These are phyloP conservation scores for Tetragonisca angustula DNA, from an alignment of 2,888 invertebrate genomes.

Conservation along the genomic window DNA sequence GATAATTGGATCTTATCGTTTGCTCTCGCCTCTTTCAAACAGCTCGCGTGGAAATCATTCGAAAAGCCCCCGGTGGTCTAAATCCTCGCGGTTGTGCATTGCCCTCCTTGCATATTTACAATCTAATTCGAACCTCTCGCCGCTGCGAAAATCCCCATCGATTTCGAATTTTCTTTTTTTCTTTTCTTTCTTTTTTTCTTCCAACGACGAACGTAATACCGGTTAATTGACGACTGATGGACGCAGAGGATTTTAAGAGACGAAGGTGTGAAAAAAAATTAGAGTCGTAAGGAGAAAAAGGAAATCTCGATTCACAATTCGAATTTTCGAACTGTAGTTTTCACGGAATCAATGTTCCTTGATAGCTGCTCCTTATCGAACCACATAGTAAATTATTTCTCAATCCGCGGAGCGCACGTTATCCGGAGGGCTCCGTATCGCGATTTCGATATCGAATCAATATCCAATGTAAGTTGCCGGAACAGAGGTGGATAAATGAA, in stretches of 20 bases:
- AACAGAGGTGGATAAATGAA: conserved; percentile 31
- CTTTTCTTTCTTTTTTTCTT: too few species aligned
- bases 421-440: neutral
- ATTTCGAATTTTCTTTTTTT: neutral
- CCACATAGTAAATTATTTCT: conserved; percentile 1
- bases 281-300: too few species aligned
- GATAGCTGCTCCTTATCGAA: neutral
- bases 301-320: too few species aligned
- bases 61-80: conserved; percentile 33
- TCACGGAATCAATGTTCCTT: neutral
- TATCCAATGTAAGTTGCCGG: neutral
- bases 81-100: conserved; percentile 50
- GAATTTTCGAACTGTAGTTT: conserved; percentile 2
- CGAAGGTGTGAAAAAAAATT: too few species aligned
- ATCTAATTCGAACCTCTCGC: conserved; percentile 63
- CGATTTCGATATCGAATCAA: conserved; percentile 32
- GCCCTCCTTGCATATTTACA: conserved; percentile 64
- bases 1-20: conserved; percentile 73
- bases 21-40: conserved; percentile 51
- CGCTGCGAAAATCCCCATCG: conserved; percentile 13
- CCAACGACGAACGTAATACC: too few species aligned
- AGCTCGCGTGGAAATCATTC: conserved; percentile 41
- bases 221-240: too few species aligned
- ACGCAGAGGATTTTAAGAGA: too few species aligned
- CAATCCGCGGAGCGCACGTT: neutral